Percentiles rank a stretch among this genome's conserved stretches.
phyloP scores from a whole-genome alignment of 2,888 invertebrate species.

The Morpho deidamia region DNA sequence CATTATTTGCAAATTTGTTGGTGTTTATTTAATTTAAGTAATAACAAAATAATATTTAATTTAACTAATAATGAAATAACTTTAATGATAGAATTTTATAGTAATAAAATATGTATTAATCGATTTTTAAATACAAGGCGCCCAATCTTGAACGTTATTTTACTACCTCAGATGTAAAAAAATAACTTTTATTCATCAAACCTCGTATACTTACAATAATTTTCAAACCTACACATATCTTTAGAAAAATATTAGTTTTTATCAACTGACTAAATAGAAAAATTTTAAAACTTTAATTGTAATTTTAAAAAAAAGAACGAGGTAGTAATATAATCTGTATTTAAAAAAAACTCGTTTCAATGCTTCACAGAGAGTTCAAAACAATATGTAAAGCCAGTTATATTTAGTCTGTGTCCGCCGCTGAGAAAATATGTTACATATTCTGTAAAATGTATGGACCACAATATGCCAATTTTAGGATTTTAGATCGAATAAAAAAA shows the following conservation, averaged over 20 bases:
- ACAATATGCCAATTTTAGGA: constrained; percentile 61
- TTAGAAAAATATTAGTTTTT: constrained; percentile 19
- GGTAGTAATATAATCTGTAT: constrained; percentile 22
- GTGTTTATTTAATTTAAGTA: not conserved
- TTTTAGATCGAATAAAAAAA: constrained; percentile 28
- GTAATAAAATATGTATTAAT: no score
- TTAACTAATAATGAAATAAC: no score
- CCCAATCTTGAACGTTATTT: constrained; percentile 18
- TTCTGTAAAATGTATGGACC: constrained; percentile 41
- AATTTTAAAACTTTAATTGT: constrained; percentile 16
- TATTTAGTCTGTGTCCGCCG: constrained; percentile 17
- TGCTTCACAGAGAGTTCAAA: constrained; percentile 10
- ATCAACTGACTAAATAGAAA: constrained; percentile 12
- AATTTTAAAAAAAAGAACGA: constrained; percentile 9
- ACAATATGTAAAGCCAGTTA: constrained; percentile 15
- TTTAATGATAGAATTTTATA: not conserved
- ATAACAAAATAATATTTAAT: no score
- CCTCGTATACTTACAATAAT: constrained; percentile 3
- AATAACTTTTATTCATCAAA: not conserved
- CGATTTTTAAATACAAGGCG: constrained; percentile 5
- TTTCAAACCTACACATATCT: constrained; percentile 20
- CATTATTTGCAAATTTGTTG: not conserved
- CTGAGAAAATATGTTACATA: constrained; percentile 2
- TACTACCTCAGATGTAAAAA: constrained; percentile 21
- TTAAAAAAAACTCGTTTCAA: not conserved